Evolutionary conservation across 1,140 invertebrate genomes (phyloP), one percentile per base, ranked within the genome.

Genomic region (Procambarus clarkii): DNA sequence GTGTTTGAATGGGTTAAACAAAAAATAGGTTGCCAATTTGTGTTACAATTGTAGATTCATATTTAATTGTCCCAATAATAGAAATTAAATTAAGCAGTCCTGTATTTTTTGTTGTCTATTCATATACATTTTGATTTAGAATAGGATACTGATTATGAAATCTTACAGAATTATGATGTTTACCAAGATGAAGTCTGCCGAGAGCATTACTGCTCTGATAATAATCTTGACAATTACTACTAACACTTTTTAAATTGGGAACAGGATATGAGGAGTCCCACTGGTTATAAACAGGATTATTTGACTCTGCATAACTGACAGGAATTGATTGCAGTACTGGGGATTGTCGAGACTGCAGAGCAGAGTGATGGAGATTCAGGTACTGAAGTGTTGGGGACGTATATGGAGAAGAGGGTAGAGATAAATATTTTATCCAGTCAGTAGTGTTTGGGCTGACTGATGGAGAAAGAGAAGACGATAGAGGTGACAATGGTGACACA

Each of bases 311-410:
- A 46, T 85, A 91, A 85, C 15, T 69, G 60, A 85, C 9, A 18
- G 83, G 83, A 21, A 81, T 24, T 45, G 80, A 77, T 18, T 54
- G 50, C 5, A 48, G 7, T 24, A 81, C 21, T 2, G 80, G 45
- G 24, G 24, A 77, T 3, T 80, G 86, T 64, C 69, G 86, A n/a
- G 45, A 58, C 34, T 90, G 88, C 18, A 83, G 74, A 34, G 76
- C 54, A 5, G 89, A 79, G 54, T 85, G 83, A 64, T 90, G 88
- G n/a, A 91, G 89, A 45, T 91, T 86, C 81, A 91, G 89, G 89
- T 91, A 91, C 82, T 91, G 89, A 74, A 91, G 89, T 34, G 89
- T 64, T 58, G 89, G 80, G 18, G 89, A 78, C 21, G 89, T 58
- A 44, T 91, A 85, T 13, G 76, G 24, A 5, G 82, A 48, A 3